These are phyloP conservation scores for Forficula auricularia DNA, from an alignment of 1,140 invertebrate genomes.

Conservation along the genomic window DNA sequence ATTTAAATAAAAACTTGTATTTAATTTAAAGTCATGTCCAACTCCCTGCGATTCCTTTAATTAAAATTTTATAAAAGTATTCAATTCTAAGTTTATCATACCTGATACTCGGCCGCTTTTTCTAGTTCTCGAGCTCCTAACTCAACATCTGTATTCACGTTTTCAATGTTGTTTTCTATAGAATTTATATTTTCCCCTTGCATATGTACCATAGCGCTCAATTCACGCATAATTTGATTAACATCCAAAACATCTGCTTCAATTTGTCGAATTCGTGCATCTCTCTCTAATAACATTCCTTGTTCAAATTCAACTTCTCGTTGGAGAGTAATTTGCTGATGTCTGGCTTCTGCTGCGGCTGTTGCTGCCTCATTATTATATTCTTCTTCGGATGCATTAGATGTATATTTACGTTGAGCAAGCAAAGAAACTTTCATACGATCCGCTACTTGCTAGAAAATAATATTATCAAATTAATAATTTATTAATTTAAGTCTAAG, in stretches of 20 bases:
- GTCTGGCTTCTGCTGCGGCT: slow-evolving; percentile 21
- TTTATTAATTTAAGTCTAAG: no score
- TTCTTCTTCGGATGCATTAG: slow-evolving; percentile 22
- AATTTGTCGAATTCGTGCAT: slow-evolving; percentile 51
- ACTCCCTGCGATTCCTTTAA: no score
- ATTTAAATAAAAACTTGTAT: no score
- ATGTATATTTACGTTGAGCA: slow-evolving; percentile 24
- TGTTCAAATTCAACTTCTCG: slow-evolving; percentile 54
- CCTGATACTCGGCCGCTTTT: slow-evolving; percentile 59
- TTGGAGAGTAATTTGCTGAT: slow-evolving; percentile 27
- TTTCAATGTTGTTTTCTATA: slow-evolving; percentile 75
- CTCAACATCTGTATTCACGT: slow-evolving; percentile 56
- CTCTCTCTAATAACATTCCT: slow-evolving; percentile 51
- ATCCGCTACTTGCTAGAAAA: slow-evolving; percentile 43
- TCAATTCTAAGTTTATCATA: background rate
- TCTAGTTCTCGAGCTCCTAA: slow-evolving; percentile 53
- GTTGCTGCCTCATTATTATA: slow-evolving; percentile 28
- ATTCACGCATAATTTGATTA: slow-evolving; percentile 78
- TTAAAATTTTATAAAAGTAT: no score
- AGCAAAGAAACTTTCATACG: slow-evolving; percentile 61
- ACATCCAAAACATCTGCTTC: slow-evolving; percentile 77
- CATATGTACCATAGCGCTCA: slow-evolving; percentile 60
- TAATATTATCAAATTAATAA: background rate
- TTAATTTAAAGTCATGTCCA: no score
- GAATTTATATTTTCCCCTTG: slow-evolving; percentile 75